These are phyloP conservation scores for Acrobasis consociella DNA, from an alignment of 2,888 invertebrate genomes.

Conservation along the genomic window DNA sequence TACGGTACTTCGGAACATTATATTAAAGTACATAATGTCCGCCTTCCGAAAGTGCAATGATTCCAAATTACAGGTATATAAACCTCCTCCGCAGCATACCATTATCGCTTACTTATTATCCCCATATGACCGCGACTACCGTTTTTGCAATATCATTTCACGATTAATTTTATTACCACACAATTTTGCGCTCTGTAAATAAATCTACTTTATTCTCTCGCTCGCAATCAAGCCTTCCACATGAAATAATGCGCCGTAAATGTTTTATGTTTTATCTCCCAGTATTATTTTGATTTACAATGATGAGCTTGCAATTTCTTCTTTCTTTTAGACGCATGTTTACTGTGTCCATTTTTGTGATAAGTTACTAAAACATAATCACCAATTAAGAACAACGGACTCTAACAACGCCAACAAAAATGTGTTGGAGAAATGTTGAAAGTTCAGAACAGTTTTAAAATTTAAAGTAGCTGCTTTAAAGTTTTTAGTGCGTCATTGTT, in stretches of 20 bases:
- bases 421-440: neutral
- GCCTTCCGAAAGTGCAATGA: conserved; percentile 25
- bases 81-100: conserved; percentile 17
- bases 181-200: conserved; percentile 25
- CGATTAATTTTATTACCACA: conserved; percentile 25
- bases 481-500: neutral
- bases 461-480: neutral
- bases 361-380: neutral
- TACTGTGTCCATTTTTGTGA: neutral
- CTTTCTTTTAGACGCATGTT: neutral
- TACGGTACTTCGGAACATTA: conserved; percentile 20
- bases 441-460: neutral
- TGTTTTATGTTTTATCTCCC: conserved; percentile 3
- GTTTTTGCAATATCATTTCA: conserved; percentile 27
- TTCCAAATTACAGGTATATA: conserved; percentile 25
- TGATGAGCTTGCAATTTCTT: conserved; percentile 9
- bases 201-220: conserved; percentile 22
- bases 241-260: conserved; percentile 10
- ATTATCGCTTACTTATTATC: conserved; percentile 26
- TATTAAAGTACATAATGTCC: conserved; percentile 23
- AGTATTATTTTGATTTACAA: conserved; percentile 15
- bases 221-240: conserved; percentile 13
- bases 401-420: neutral
- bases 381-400: neutral
- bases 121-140: conserved; percentile 22